Conservation (phyloP, 2,113 vertebrate species). For the Phocoena sinus region DNA sequence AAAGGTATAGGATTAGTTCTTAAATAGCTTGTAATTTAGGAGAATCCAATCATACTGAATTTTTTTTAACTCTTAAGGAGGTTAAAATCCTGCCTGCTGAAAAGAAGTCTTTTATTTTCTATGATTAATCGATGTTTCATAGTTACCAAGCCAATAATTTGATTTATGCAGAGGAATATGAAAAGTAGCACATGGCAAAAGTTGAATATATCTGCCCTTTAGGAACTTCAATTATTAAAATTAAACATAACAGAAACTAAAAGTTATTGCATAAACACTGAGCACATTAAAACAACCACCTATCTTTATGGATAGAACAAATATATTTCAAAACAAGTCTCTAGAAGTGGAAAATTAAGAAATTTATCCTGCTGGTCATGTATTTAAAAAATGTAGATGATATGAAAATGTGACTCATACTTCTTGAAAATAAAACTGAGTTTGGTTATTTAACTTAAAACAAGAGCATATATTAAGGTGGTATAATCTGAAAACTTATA, state of each 20-base stretch:
- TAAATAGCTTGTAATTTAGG: neutral
- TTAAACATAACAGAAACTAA: neutral
- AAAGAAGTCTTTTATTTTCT: neutral
- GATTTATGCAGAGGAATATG: neutral
- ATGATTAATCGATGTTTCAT: neutral
- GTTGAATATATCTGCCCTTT: neutral
- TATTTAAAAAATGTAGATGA: neutral
- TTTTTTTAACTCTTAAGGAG: neutral
- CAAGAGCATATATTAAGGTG: neutral
- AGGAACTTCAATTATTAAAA: neutral
- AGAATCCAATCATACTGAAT: neutral
- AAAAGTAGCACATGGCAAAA: neutral
- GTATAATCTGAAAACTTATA: neutral
- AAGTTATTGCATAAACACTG: neutral
- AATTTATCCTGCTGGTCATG: neutral
- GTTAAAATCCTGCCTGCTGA: neutral
- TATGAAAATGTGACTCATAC: neutral
- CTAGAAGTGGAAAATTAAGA: neutral
- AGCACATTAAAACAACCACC: neutral
- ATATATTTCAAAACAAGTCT: neutral
- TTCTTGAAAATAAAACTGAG: neutral
- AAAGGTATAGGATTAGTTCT: neutral
- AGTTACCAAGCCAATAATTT: neutral
- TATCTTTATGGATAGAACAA: neutral
- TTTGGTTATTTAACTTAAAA: neutral